phyloP scores from a whole-genome alignment of 2,113 vertebrate species.

The Serilophus lunatus region DNA sequence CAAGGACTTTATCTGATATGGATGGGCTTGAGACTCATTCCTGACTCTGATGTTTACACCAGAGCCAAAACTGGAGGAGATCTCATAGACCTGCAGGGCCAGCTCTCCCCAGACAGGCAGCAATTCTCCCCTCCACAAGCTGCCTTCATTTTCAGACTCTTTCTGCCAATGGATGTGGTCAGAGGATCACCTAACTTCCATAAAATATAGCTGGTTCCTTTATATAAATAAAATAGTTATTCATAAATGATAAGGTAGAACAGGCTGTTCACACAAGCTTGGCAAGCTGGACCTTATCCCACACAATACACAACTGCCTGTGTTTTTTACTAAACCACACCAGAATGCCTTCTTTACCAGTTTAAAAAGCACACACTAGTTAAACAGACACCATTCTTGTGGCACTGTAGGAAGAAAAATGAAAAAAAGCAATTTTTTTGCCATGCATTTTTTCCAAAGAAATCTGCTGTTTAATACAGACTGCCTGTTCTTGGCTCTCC shows the following conservation, averaged over 20 bases:
- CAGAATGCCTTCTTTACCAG: slow-evolving; percentile 2
- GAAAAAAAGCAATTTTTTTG: not conserved
- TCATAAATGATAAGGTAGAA: not conserved
- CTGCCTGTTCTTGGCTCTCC: not conserved
- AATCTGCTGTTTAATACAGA: not conserved
- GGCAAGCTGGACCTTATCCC: not conserved
- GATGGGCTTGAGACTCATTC: not conserved
- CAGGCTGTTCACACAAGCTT: not conserved
- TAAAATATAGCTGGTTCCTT: not conserved
- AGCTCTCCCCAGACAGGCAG: not conserved
- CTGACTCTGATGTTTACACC: not conserved
- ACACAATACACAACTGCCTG: not conserved
- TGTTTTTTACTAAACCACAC: not conserved
- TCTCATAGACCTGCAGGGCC: not conserved
- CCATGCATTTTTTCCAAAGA: slow-evolving; percentile 18
- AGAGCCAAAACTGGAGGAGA: not conserved
- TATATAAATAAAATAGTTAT: not conserved
- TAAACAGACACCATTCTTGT: not conserved
- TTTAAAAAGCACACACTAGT: slow-evolving; percentile 1
- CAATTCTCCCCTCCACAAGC: not conserved
- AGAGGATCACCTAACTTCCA: not conserved
- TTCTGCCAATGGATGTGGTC: not conserved
- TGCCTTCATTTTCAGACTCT: not conserved
- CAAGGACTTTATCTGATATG: not conserved
- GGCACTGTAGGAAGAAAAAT: not conserved